A percentile compares a stretch with the other conserved stretches of the same genome.
Evolutionary conservation across 2,888 invertebrate genomes (phyloP).

Genomic region (Brachyptera putata): DNA sequence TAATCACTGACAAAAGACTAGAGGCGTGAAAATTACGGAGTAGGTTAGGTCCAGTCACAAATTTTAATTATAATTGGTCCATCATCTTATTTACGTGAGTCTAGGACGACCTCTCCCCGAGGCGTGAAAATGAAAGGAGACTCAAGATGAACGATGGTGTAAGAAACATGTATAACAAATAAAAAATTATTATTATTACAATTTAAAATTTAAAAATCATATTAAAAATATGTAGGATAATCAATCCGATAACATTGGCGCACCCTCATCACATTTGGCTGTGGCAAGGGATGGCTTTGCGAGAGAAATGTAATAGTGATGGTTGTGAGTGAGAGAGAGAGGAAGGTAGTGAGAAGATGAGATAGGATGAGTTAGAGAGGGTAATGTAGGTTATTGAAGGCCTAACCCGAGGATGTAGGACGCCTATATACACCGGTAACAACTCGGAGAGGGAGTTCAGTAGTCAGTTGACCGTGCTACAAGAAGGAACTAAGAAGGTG

Average conservation of each 20-base stretch:
- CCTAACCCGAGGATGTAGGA: constrained; percentile 29
- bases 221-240: no score
- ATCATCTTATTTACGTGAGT: no score
- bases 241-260: no score
- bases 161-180: no score
- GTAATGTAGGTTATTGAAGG: constrained; percentile 30
- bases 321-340: no score
- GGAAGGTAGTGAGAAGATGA: constrained; percentile 3
- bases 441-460: constrained; percentile 24
- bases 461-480: constrained; percentile 23
- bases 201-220: background rate
- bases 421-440: constrained; percentile 31
- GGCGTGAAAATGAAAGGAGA: no score
- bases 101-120: no score
- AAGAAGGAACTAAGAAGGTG: constrained; percentile 25
- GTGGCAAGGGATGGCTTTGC: no score
- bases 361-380: constrained; percentile 18
- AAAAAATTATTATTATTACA: background rate
- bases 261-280: no score
- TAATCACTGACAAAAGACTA: no score
- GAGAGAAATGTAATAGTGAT: no score
- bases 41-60: constrained; percentile 9
- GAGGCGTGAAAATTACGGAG: background rate
- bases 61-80: constrained; percentile 1
- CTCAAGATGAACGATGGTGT: no score